These are phyloP conservation scores for Cervus canadensis DNA, from an alignment of 2,113 vertebrate species.

Conservation along the genomic window DNA sequence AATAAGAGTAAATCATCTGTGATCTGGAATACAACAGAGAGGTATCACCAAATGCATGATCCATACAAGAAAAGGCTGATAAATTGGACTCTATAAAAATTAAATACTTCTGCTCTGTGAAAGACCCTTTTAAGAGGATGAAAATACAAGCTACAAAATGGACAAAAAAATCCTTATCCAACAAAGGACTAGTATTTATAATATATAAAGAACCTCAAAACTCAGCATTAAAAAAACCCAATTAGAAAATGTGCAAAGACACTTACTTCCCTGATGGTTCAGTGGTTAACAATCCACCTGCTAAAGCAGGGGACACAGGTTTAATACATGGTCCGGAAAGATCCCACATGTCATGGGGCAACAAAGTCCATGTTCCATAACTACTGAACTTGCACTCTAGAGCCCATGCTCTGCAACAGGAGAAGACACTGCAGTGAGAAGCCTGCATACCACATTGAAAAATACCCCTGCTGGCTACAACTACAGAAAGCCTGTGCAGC, in stretches of 20 bases:
- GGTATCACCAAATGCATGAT: background rate
- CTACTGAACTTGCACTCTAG: background rate
- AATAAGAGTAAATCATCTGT: background rate
- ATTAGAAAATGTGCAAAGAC: background rate
- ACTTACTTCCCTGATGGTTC: background rate
- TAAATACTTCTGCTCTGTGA: background rate
- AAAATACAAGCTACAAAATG: background rate
- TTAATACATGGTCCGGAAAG: background rate
- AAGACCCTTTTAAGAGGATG: background rate
- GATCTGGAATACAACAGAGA: background rate
- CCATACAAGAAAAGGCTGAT: background rate
- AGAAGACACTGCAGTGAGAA: background rate
- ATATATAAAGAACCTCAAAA: background rate
- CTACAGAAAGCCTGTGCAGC: accelerated
- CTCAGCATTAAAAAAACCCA: background rate
- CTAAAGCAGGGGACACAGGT: background rate
- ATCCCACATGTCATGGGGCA: background rate
- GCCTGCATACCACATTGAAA: background rate
- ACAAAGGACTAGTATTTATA: background rate
- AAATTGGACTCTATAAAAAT: background rate
- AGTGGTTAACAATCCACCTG: background rate
- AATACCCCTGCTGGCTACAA: background rate
- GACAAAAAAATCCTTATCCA: background rate
- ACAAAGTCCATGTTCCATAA: background rate
- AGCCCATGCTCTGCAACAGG: background rate